Base-by-base conservation (phyloP, 2,888 invertebrate species). In the Pristionchus entomophagus region DNA sequence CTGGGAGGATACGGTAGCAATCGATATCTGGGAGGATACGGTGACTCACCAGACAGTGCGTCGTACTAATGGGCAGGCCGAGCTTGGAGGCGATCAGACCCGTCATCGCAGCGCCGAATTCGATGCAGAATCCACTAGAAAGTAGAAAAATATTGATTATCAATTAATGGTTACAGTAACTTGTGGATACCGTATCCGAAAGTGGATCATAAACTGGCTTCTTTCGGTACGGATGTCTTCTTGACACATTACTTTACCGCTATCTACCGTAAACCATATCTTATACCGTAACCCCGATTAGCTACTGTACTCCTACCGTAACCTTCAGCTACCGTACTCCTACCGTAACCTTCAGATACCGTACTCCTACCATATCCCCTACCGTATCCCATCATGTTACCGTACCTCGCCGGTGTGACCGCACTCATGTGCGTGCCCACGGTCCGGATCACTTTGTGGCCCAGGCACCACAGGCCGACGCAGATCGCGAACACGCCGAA, bases 401-500 rank as follows among this genome's bases (percentile, higher is more conserved):
- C 26, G 45, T 35, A 81, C 81, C 81, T 97, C 89, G 97, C 97
- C 26, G 98, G 97, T 51, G 98, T 98, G 89, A 99, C 97, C 94
- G 96, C 97, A 65, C 98, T 97, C 90, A 99, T 96, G 94, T 98
- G 97, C 94, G 97, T 97, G 51, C 99, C 99, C 91, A 99, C 96
- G 0, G 99, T 99, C 94, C 97, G 96, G 92, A 99, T 99, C 87
- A 99, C 99, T 26, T 82, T 82, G 62, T 82, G 62, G 5, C 82
- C 82, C 97, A 97, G 97, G 85, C 97, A 94, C 97, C 98, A 98
- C 87, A 99, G 95, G 17, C 98, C 98, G 53, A 97, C 95, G 0
- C 97, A 97, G 93, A 99, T 99, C 85, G 98, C 99, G 49, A 97
- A 95, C 38, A 98, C 98, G 4, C 99, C 99, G 93, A 96, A 98